Percentiles rank a stretch among this genome's conserved stretches.
Evolutionary conservation across 1,140 invertebrate genomes (phyloP).

Genomic region (Pseudobourletiella spinata): DNA sequence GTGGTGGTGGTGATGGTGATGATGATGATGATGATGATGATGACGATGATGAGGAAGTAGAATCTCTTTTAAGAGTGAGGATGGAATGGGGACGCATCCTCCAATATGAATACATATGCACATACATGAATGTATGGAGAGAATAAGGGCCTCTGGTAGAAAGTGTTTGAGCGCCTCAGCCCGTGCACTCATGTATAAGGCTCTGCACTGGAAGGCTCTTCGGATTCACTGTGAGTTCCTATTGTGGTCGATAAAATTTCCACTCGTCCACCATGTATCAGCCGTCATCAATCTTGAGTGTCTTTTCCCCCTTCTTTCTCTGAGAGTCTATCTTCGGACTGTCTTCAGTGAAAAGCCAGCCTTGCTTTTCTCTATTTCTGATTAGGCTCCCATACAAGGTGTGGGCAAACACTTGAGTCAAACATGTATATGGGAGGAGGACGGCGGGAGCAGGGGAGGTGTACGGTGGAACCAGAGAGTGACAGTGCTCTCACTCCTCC

Average conservation of each 20-base stretch:
- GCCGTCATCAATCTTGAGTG: slow-evolving; percentile 2
- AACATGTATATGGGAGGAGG: not conserved
- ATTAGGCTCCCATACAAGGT: not conserved
- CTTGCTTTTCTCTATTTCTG: slow-evolving; percentile 1
- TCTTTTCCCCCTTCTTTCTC: not conserved
- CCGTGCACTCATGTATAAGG: no score
- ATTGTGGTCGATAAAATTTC: slow-evolving; percentile 8
- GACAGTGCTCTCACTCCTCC: no score
- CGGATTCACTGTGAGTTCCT: no score
- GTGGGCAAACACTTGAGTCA: not conserved
- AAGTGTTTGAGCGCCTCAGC: no score
- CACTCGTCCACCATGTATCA: not conserved
- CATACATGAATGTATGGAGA: no score
- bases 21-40: no score
- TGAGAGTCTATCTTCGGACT: not conserved
- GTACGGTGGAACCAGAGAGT: no score
- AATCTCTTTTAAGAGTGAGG: no score
- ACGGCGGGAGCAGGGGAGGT: not conserved
- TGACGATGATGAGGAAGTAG: no score
- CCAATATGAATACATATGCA: no score
- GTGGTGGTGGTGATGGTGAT: not conserved
- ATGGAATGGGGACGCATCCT: no score
- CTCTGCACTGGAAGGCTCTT: no score
- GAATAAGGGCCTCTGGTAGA: not conserved
- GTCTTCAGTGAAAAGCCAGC: not conserved